A percentile compares a stretch with the other conserved stretches of the same genome.
Conservation (phyloP, 2,888 invertebrate species). For the Seira sanloemensis region DNA sequence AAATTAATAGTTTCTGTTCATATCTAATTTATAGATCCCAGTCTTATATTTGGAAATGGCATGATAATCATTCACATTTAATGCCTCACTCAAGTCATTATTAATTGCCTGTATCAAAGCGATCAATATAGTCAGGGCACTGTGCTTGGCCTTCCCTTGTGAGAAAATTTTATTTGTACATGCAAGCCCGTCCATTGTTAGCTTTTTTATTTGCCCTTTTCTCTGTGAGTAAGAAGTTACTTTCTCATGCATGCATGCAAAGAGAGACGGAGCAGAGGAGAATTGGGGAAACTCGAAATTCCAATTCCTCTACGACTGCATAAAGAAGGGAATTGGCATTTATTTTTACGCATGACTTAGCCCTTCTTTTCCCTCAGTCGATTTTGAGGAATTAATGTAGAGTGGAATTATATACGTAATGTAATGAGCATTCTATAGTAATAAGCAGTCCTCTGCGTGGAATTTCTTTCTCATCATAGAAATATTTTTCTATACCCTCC, state of each 20-base stretch:
- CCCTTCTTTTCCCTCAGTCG: constrained; percentile 30
- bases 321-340: constrained; percentile 23
- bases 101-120: constrained; percentile 70
- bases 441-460: not conserved
- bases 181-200: constrained; percentile 35
- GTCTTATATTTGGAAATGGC: constrained; percentile 61
- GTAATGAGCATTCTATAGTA: not conserved
- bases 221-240: not conserved
- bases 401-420: not conserved
- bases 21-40: too few relatives aligned
- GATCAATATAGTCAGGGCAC: constrained; percentile 62
- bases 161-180: constrained; percentile 12
- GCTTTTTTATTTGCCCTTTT: constrained; percentile 17
- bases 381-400: constrained; percentile 25
- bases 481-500: constrained; percentile 36
- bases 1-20: too few relatives aligned
- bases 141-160: constrained; percentile 41
- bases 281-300: constrained; percentile 9
- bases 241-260: not conserved
- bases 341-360: constrained; percentile 54
- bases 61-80: constrained; percentile 71
- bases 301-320: not conserved
- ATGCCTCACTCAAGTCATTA: constrained; percentile 65
- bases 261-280: constrained; percentile 2
- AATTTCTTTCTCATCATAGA: constrained; percentile 3